A percentile compares a stretch with the other conserved stretches of the same genome.
phyloP scores from a whole-genome alignment of 2,797 vertebrate genomes.

The Takifugu ocellatus region DNA sequence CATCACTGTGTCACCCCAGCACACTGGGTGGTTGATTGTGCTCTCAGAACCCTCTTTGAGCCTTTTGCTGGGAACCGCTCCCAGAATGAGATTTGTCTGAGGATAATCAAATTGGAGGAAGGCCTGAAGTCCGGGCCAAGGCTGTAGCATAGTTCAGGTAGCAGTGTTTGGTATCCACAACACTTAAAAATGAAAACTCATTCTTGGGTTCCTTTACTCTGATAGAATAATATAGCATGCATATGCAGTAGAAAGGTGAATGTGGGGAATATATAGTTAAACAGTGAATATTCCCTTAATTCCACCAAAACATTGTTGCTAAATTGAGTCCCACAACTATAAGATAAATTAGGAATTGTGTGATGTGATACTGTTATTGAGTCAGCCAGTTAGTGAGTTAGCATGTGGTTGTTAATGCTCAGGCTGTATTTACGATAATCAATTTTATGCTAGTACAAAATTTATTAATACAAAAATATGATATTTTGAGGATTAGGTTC shows the following conservation, averaged over 20 bases:
- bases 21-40: conserved; percentile 22
- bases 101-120: conserved; percentile 64
- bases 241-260: conserved; percentile 31
- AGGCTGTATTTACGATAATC: too few species aligned
- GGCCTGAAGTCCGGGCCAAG: conserved; percentile 39
- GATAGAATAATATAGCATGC: conserved; percentile 27
- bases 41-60: conserved; percentile 28
- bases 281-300: conserved; percentile 41
- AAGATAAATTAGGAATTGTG: conserved; percentile 49
- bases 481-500: too few species aligned
- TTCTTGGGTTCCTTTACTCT: conserved; percentile 44
- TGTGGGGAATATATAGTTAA: conserved; percentile 14
- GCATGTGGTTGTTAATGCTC: conserved; percentile 14
- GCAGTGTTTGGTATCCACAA: conserved; percentile 38
- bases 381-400: conserved; percentile 52
- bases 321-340: conserved; percentile 32
- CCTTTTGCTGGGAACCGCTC: conserved; percentile 46
- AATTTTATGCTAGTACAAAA: too few species aligned
- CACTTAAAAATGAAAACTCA: conserved; percentile 40
- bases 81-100: conserved; percentile 73
- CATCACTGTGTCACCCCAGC: conserved; percentile 2
- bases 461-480: too few species aligned
- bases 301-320: conserved; percentile 39
- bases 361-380: conserved; percentile 57
- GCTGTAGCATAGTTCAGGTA: conserved; percentile 62